Base-by-base conservation (phyloP, 2,888 invertebrate genomes). In the Tiphia femorata region DNA sequence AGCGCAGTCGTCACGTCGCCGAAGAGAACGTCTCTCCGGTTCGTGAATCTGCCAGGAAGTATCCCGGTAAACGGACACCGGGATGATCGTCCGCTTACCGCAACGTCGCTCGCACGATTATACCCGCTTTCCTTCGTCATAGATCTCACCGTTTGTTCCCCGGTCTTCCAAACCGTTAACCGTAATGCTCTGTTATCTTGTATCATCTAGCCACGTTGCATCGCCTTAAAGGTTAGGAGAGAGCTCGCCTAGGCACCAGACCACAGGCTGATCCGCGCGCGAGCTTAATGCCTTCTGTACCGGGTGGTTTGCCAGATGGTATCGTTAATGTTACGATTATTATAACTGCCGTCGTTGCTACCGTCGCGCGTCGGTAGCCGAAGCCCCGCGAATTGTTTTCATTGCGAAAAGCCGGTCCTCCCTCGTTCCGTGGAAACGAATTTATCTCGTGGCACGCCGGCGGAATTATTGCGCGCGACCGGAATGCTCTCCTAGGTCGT, bases 151-250 rank as follows among this genome's bases (percentile, higher is more conserved):
- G 47, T 42, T 33, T 35, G 42, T 40, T 38, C 33, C 33, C 12
- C 12, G 33, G 12, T n/a, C n/a, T n/a, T n/a, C n/a, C 42, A 44
- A 51, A 58, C 62, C 67, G 60, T 67, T 67, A 67, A 59, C 63
- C 52, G 43, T 49, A 55, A 49, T 44, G 43, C 50, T 47, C 47
- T 50, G 57, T 66, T 66, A 66, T 66, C 67, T 58, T 19, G 43
- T 46, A 55, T 66, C 66, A 66, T 66, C 59, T 62, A 33, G 37
- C 38, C 48, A 35, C 44, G 41, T 40, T 35, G 58, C 57, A 38
- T 41, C 43, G 47, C 59, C 47, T 44, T 43, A 57, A 59, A 66
- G 62, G 57, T 62, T 66, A 66, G 52, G 52, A 38, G 57, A 41
- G 30, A 57, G 43, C 17, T 43, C 49, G 40, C 19, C 29, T 48